Percentiles rank a stretch among this genome's conserved stretches.
Evolutionary conservation across 2,113 vertebrate species (phyloP).

Genomic region (Myrmophylax atrothorax): DNA sequence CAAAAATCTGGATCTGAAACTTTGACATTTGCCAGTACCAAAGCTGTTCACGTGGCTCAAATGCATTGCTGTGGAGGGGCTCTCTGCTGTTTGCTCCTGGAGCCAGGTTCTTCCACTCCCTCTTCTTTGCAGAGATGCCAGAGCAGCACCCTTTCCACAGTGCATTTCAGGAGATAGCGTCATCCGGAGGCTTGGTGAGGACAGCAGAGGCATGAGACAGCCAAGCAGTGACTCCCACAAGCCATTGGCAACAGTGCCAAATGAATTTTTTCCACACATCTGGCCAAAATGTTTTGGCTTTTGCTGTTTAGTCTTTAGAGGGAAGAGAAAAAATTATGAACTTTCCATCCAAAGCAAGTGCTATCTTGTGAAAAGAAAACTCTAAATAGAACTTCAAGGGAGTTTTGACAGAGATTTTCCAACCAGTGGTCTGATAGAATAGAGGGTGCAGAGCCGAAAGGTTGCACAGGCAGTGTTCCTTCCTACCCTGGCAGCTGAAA

Average conservation of each 20-base stretch:
- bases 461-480: accelerated
- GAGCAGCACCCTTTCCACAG: neutral
- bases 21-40: neutral
- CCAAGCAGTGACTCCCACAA: slow-evolving; percentile 18
- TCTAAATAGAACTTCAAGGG: neutral
- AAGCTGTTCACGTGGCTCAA: neutral
- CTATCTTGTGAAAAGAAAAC: neutral
- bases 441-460: neutral
- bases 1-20: neutral
- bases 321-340: neutral
- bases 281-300: slow-evolving; percentile 16
- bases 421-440: neutral
- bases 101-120: neutral
- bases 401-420: neutral
- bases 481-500: neutral
- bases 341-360: neutral
- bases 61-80: neutral
- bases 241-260: neutral
- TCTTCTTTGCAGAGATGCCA: neutral
- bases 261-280: neutral
- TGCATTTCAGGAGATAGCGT: neutral
- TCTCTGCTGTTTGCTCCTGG: neutral
- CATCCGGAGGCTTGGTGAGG: neutral
- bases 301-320: neutral
- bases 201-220: neutral